A percentile compares a stretch with the other conserved stretches of the same genome.
Conservation (phyloP, 2,797 vertebrate genomes). For the Cryptoblepharus egeriae region DNA sequence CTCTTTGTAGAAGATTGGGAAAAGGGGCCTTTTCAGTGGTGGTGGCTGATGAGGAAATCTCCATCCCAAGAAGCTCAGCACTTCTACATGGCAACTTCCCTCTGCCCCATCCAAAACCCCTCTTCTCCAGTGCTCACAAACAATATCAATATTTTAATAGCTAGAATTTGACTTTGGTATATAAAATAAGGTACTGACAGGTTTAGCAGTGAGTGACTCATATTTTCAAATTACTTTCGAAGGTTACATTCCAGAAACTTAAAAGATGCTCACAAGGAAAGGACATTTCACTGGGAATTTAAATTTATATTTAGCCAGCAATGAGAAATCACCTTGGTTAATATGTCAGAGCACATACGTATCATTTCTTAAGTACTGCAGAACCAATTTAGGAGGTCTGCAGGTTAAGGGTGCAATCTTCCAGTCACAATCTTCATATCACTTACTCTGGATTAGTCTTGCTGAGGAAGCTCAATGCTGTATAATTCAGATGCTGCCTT, state of each 20-base stretch:
- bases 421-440: background rate
- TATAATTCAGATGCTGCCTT: background rate
- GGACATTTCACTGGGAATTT: background rate
- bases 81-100: too few species aligned
- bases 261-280: slow-evolving; percentile 3
- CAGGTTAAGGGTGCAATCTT: slow-evolving; percentile 16
- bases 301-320: background rate
- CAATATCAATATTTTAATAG: background rate
- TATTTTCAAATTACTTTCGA: background rate
- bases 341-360: background rate
- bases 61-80: too few species aligned
- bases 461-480: background rate
- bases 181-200: background rate
- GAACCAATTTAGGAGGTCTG: slow-evolving; percentile 2
- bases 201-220: background rate
- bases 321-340: background rate
- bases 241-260: slow-evolving; percentile 9
- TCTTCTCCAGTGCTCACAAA: too few species aligned
- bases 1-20: too few species aligned
- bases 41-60: too few species aligned
- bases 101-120: too few species aligned
- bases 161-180: background rate
- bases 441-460: slow-evolving; percentile 1
- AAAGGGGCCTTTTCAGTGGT: too few species aligned
- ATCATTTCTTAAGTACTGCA: slow-evolving; percentile 1